Percentiles rank a stretch among this genome's conserved stretches.
phyloP scores from a whole-genome alignment of 2,888 invertebrate genomes.

The Enchytraeus crypticus region DNA sequence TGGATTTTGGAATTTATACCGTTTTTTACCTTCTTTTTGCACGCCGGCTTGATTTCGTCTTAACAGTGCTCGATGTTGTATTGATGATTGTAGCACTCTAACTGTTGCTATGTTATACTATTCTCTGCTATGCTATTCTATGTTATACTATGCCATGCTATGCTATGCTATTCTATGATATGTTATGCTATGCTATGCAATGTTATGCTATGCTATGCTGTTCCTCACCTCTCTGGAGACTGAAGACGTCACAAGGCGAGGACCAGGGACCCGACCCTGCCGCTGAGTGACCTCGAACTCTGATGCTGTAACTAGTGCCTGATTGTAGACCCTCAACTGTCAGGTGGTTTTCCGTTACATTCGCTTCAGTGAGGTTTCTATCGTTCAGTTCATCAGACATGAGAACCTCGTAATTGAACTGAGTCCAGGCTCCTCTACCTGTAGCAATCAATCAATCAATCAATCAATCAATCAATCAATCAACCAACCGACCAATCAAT shows the following conservation, averaged over 20 bases:
- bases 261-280: constrained; percentile 69
- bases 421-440: constrained; percentile 61
- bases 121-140: too few relatives aligned
- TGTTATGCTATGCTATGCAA: not conserved
- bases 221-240: constrained; percentile 38
- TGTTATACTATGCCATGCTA: too few relatives aligned
- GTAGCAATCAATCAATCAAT: too few relatives aligned
- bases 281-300: constrained; percentile 68
- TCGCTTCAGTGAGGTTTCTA: constrained; percentile 10
- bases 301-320: constrained; percentile 67
- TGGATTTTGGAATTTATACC: too few relatives aligned
- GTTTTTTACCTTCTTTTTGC: too few relatives aligned
- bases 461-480: not conserved
- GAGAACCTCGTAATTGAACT: constrained; percentile 71
- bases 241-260: constrained; percentile 66
- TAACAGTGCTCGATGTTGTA: too few relatives aligned
- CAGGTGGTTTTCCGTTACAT: not conserved
- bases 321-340: constrained; percentile 51
- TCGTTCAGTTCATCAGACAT: constrained; percentile 47
- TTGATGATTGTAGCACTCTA: too few relatives aligned
- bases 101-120: too few relatives aligned
- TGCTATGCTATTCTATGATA: too few relatives aligned
- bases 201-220: not conserved
- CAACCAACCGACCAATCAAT: not conserved
- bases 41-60: too few relatives aligned